These are phyloP conservation scores for Phoenicopterus ruber DNA, from an alignment of 2,113 vertebrate species.

Conservation along the genomic window DNA sequence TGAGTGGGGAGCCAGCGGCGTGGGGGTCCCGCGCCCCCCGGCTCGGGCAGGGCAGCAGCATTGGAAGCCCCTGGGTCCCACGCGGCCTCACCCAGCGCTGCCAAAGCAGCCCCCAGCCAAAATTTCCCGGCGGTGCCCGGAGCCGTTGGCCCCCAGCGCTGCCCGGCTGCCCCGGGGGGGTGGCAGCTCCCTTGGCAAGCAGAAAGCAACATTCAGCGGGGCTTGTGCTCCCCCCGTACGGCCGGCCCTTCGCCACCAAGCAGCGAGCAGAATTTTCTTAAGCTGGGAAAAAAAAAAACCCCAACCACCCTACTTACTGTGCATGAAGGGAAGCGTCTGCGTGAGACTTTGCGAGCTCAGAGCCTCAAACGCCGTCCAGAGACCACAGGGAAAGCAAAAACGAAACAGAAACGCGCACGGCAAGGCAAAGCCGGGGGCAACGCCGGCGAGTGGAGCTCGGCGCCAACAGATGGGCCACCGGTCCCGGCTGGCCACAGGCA, in stretches of 20 bases:
- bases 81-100: neutral
- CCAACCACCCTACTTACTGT: neutral
- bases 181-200: neutral
- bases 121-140: neutral
- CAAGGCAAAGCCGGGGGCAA: neutral
- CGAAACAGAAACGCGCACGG: neutral
- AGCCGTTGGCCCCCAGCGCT: neutral
- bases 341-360: neutral
- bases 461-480: neutral
- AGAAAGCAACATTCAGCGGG: accelerated
- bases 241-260: neutral
- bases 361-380: neutral
- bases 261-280: neutral
- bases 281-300: neutral
- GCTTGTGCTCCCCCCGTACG: neutral
- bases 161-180: neutral
- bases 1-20: accelerated
- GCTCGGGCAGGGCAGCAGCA: neutral
- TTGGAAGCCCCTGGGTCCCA: too few species aligned
- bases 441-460: accelerated
- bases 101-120: neutral
- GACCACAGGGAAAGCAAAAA: neutral
- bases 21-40: neutral
- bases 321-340: neutral
- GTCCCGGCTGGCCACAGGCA: neutral